Evolutionary conservation across 2,113 vertebrate species (phyloP).

Genomic region (Rissa tridactyla): DNA sequence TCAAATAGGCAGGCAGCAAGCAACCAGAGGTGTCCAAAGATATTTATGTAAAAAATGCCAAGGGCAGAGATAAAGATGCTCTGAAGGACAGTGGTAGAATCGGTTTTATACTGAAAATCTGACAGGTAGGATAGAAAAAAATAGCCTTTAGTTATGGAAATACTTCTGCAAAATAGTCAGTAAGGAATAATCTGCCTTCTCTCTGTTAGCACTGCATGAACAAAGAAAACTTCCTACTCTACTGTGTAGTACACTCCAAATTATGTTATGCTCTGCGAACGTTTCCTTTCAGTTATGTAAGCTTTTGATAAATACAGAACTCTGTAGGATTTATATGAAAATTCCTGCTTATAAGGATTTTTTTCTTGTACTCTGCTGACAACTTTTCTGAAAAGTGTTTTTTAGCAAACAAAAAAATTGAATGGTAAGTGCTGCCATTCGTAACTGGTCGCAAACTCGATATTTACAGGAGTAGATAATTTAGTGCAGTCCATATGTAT

Average conservation of each 20-base stretch:
- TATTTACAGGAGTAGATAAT: background rate
- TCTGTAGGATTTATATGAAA: background rate
- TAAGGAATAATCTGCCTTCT: background rate
- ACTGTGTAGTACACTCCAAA: background rate
- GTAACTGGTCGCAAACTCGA: background rate
- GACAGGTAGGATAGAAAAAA: background rate
- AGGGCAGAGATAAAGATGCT: background rate
- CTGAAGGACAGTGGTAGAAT: background rate
- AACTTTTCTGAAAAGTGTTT: background rate
- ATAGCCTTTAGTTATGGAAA: background rate
- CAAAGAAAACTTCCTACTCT: background rate
- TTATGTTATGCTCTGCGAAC: background rate
- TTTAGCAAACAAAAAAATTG: background rate
- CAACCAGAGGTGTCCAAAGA: background rate
- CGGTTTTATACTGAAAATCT: background rate
- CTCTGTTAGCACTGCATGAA: background rate
- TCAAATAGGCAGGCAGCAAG: background rate
- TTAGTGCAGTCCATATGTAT: fast-evolving
- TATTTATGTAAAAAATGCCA: background rate
- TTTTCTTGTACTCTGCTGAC: background rate
- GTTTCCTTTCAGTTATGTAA: background rate
- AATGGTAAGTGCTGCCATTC: background rate
- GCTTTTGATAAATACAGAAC: background rate
- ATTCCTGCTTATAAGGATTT: background rate
- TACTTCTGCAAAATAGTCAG: background rate